Evolutionary conservation across 2,113 vertebrate species (phyloP), one percentile per base, ranked within the genome.

Genomic region (Neolamprologus modestus): DNA sequence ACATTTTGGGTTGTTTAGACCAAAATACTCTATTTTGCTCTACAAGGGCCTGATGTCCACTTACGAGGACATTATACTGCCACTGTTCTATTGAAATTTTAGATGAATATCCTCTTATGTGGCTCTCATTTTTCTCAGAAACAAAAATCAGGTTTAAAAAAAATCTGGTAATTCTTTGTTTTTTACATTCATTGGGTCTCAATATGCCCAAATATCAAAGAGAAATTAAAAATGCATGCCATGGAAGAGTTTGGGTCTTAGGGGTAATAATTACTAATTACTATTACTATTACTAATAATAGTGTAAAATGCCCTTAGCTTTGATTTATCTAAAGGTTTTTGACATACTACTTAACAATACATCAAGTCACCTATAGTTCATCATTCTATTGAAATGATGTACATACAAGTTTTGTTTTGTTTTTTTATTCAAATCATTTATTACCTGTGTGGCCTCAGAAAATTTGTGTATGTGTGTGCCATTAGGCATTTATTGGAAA

Each of bases 71-170:
- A 47, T 47, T 47, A 47, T 47, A 47, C 45, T 47, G 45, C 14
- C 7, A 47, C 14, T 47, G 45, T 47, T 47, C 45, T 47, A 47
- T 47, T 8, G 45, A 16, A 47, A 47, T 47, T 47, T 47, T 47
- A 47, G 7, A 47, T 0, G 2, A 47, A 16, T 55, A 24, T 55
- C 0, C 53, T 26, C 6, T 1, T 24, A 24, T 24, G 6, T 55
- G 6, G 54, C 21, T 26, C 53, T 55, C 0, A 1, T 55, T 55
- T 55, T 55, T 26, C 11, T 26, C 4, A 26, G 54, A 55, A 55
- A 26, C 21, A 26, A 26, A 55, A 26, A 55, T 26, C 3, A 55
- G 54, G 54, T 55, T 13, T 0, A 26, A 55, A 54, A 53, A 54
- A 14, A 21, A 13, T 26, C 21, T 14, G 12, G 21, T 55, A 26